phyloP scores from a whole-genome alignment of 2,113 vertebrate species.

The Microcebus ravelobensis region DNA sequence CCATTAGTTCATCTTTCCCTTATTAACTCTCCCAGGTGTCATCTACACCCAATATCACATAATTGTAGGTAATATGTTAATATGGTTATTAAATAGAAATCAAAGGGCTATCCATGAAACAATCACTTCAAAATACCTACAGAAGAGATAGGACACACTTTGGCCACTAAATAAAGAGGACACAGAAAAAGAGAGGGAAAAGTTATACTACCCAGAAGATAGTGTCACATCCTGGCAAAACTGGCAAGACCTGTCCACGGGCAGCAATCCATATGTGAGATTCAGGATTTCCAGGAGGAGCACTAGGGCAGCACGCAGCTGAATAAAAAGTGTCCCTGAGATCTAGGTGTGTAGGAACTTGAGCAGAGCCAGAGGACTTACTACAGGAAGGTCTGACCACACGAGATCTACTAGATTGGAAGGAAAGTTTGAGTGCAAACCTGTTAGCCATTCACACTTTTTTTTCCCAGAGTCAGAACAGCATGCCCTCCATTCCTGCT shows the following conservation, averaged over 20 bases:
- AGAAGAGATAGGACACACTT: background rate
- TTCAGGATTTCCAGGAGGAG: background rate
- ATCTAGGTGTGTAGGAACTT: background rate
- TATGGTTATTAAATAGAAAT: background rate
- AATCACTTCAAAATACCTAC: background rate
- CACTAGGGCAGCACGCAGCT: background rate
- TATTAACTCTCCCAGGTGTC: background rate
- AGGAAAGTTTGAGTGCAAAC: background rate
- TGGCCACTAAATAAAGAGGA: background rate
- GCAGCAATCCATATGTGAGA: background rate
- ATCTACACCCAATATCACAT: background rate
- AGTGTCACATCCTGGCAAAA: background rate
- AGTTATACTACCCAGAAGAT: background rate
- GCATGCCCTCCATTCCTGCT: background rate
- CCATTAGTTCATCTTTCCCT: background rate
- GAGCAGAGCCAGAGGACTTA: background rate
- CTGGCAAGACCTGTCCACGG: too few species aligned
- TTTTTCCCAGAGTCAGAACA: background rate
- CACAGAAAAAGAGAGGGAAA: background rate
- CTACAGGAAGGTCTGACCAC: background rate
- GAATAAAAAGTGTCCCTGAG: background rate
- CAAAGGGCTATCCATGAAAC: background rate
- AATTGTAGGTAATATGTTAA: background rate
- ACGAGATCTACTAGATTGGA: background rate
- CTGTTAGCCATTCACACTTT: too few species aligned